Evolutionary conservation across 1,140 invertebrate genomes (phyloP), one percentile per base, ranked within the genome.

Genomic region (Ditylenchus dipsaci): DNA sequence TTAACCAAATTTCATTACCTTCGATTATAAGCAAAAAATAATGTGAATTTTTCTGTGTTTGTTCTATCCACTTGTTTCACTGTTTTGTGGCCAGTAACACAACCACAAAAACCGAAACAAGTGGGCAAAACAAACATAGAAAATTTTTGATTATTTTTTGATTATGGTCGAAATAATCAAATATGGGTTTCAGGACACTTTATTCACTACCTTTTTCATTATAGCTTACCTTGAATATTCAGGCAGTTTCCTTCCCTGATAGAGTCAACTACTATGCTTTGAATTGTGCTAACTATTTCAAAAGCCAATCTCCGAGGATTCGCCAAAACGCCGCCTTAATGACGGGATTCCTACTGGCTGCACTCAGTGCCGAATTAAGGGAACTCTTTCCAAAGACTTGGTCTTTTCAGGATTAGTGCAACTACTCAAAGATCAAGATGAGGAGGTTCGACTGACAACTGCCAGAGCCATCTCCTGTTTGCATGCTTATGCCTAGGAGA

Each of bases 231-330:
- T 29, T 29, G 53, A 30, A 23, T 65, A 30, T 71, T 53, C 33
- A 71, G 69, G 68, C 80, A 1, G 33, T 77, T 17, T 82, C 78
- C 1, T 82, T 74, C 56, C 79, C 79, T 0, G 79, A 81, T 60
- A 64, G 74, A 26, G 23, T 82, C 9, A 82, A 82, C 65, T 69
- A 71, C 38, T 82, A 82, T 57, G 80, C 80, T 7, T 64, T 82
- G 21, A 58, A 74, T 57, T 74, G 76, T 58, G 60, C 65, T 38
- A 83, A 82, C 53, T 82, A 83, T 42, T 82, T 80, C 67, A 82
- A 82, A 56, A 75, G 67, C 23, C 67, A 77, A 42, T 78, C 69
- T 29, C 21, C 71, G 21, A 23, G 65, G 42, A 82, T 82, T 29
- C 69, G 81, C n/a, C 62, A 63, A 26, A 83, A 82, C 67, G 76